Evolutionary conservation across 1,140 invertebrate genomes (phyloP).

Genomic region (Antheraea pernyi): DNA sequence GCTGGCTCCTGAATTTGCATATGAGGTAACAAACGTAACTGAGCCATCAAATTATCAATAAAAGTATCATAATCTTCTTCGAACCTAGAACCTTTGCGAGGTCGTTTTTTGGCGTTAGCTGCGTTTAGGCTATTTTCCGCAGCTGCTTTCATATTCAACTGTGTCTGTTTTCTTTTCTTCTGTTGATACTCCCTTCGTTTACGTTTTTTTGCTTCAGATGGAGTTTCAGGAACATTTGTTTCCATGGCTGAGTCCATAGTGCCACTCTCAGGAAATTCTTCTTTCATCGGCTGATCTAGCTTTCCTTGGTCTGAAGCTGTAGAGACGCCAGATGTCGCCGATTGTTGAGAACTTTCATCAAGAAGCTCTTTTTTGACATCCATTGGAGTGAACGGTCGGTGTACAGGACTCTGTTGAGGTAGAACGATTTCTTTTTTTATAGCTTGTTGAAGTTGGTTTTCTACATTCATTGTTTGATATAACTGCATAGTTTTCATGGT

Average conservation of each 20-base stretch:
- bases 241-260: slow-evolving; percentile 60
- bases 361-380: slow-evolving; percentile 82
- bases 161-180: slow-evolving; percentile 87
- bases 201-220: slow-evolving; percentile 86
- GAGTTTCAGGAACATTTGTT: slow-evolving; percentile 80
- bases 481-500: slow-evolving; percentile 65
- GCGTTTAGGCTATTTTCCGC: slow-evolving; percentile 83
- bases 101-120: slow-evolving; percentile 86
- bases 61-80: slow-evolving; percentile 96
- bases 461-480: slow-evolving; percentile 55
- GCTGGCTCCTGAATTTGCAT: slow-evolving; percentile 94
- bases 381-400: slow-evolving; percentile 73
- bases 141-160: slow-evolving; percentile 74
- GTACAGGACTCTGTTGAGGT: slow-evolving; percentile 77
- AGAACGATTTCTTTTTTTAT: slow-evolving; percentile 79
- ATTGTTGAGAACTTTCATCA: slow-evolving; percentile 82
- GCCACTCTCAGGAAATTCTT: slow-evolving; percentile 77
- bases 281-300: slow-evolving; percentile 79
- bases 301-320: slow-evolving; percentile 81
- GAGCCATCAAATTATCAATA: slow-evolving; percentile 92
- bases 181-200: slow-evolving; percentile 92
- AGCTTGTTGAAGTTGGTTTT: slow-evolving; percentile 58
- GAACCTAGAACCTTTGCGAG: slow-evolving; percentile 89
- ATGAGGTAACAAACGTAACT: slow-evolving; percentile 89
- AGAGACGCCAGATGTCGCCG: slow-evolving; percentile 75